phyloP scores from a whole-genome alignment of 2,888 invertebrate genomes.

The Ectemnius continuus region DNA sequence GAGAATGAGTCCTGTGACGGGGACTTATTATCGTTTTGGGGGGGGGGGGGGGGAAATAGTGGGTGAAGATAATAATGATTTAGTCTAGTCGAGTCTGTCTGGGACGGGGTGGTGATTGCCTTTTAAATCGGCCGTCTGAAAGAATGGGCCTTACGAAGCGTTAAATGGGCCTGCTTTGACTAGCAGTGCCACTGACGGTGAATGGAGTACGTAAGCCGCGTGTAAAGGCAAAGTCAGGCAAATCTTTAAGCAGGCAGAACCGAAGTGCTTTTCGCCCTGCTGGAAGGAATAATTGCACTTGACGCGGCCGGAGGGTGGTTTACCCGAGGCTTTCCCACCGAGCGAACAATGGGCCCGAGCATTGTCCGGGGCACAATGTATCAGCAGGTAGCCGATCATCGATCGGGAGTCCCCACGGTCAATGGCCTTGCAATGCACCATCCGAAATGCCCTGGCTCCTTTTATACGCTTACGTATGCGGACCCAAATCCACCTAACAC shows the following conservation, averaged over 20 bases:
- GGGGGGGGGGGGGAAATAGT: no score
- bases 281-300: constrained; percentile 60
- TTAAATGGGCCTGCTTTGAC: constrained; percentile 1
- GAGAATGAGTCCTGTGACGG: no score
- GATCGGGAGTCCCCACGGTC: constrained; percentile 60
- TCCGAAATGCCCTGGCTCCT: constrained; percentile 24
- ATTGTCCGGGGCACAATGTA: constrained; percentile 63
- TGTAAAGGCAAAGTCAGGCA: constrained; percentile 27
- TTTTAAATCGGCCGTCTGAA: no score
- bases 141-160: no score
- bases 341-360: constrained; percentile 39
- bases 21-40: no score
- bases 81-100: no score
- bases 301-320: constrained; percentile 30
- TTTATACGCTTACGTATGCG: constrained; percentile 18
- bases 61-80: no score
- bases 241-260: constrained; percentile 35
- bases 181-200: constrained; percentile 23
- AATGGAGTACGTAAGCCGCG: constrained; percentile 27
- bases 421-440: constrained; percentile 58
- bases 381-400: constrained; percentile 67
- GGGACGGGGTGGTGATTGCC: no score
- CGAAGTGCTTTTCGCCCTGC: constrained; percentile 34
- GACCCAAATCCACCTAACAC: background rate
- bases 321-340: constrained; percentile 40